Evolutionary conservation across 2,888 invertebrate genomes (phyloP).

Genomic region (Metellina segmentata): DNA sequence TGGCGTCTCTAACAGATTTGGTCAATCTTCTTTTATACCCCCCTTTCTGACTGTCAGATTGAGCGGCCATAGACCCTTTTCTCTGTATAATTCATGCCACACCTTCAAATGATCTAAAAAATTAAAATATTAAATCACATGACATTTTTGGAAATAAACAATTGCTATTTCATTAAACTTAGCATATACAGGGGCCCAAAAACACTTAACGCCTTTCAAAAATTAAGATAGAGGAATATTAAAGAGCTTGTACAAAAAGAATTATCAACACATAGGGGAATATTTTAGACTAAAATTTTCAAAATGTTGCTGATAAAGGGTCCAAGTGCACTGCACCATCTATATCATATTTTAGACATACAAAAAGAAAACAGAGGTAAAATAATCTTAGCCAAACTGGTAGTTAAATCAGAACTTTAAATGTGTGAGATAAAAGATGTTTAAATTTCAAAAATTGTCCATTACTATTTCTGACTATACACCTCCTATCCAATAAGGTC

Average conservation of each 20-base stretch:
- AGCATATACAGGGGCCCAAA: neutral
- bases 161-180: neutral
- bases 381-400: too few relatives aligned
- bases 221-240: neutral
- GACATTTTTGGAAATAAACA: neutral
- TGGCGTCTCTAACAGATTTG: slow-evolving; percentile 71
- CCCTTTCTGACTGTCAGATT: slow-evolving; percentile 81
- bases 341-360: too few relatives aligned
- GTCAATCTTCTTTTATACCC: slow-evolving; percentile 78
- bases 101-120: slow-evolving; percentile 74
- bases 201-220: neutral
- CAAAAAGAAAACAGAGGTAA: too few relatives aligned
- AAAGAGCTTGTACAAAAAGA: neutral
- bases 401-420: too few relatives aligned
- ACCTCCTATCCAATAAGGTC: too few relatives aligned
- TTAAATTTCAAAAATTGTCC: too few relatives aligned
- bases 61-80: slow-evolving; percentile 81
- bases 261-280: neutral
- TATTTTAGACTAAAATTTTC: too few relatives aligned
- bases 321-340: too few relatives aligned
- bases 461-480: too few relatives aligned
- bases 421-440: too few relatives aligned
- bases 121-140: neutral
- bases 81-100: slow-evolving; percentile 76
- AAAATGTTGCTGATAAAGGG: too few relatives aligned